Conservation (phyloP, 2,113 vertebrate species). For the Sakesphorus luctuosus region DNA sequence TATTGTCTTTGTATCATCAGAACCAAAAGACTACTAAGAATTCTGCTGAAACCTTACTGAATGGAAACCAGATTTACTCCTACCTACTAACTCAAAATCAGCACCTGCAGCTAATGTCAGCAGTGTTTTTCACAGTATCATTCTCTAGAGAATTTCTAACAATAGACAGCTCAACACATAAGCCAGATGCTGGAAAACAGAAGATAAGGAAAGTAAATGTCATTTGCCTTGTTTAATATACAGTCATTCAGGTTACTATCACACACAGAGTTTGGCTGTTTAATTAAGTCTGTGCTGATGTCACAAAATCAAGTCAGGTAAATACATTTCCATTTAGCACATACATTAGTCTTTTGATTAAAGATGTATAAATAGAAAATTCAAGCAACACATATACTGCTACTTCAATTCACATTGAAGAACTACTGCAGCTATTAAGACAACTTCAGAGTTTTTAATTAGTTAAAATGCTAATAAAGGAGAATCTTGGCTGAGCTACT, state of each 20-base stretch:
- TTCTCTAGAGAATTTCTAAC: conserved; percentile 45
- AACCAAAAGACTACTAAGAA: not conserved
- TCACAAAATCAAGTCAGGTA: conserved; percentile 31
- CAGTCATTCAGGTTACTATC: conserved; percentile 52
- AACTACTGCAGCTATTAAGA: not conserved
- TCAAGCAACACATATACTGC: not conserved
- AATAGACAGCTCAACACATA: conserved; percentile 35
- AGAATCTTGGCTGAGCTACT: not conserved
- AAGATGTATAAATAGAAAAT: conserved; percentile 20
- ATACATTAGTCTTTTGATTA: conserved; percentile 26
- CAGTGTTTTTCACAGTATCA: conserved; percentile 1
- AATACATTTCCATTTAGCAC: conserved; percentile 5
- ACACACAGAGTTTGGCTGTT: not conserved
- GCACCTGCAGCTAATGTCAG: conserved; percentile 35
- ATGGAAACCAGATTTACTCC: not conserved
- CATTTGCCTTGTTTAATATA: conserved; percentile 51
- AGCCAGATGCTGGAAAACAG: conserved; percentile 51
- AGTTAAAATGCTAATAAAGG: conserved; percentile 3
- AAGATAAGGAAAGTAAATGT: conserved; percentile 68
- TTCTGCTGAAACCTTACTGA: not conserved
- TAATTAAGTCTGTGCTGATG: conserved; percentile 67
- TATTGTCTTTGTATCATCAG: not conserved
- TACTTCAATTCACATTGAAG: not conserved
- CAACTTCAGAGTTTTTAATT: conserved; percentile 13
- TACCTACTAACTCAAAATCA: not conserved